Base-by-base conservation (phyloP, 2,888 invertebrate genomes). In the Mesochorus sp. region DNA sequence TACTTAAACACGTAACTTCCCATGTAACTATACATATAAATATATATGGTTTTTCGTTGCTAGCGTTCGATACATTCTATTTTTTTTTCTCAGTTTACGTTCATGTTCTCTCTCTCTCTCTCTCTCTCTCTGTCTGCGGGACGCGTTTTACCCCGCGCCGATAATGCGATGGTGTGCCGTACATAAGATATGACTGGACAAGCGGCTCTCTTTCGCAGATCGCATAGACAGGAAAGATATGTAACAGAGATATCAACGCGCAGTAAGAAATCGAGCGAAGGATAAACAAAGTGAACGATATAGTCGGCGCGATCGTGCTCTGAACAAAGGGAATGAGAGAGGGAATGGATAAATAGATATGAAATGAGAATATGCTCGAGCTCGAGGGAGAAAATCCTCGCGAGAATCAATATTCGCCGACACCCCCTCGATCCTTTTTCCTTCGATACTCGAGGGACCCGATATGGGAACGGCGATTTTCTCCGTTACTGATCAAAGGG, bases 401-500 rank as follows among this genome's bases (percentile, higher is more conserved):
- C 57, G 47, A 57, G 78, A 78, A 73, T 73, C 78, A 78, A 78
- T 78, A 73, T 74, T 68, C 68, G 53, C 21, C 47, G 12, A 64
- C 62, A 5, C 14, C 53, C n/a, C 73, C 62, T 37, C 34, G 70
- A 67, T 62, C 57, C 47, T 24, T 21, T 62, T 44, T 12, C 31
- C 24, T 19, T 70, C 72, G 47, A 37, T 81, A n/a, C 88, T 84
- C 88, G 47, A 37, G 88, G 85, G 86, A 87, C 78, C 49, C 81
- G 19, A 24, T n/a, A 26, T 10, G 80, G 82, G 82, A 83, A 85
- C 82, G 84, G 80, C 88, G 83, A 89, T 89, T 89, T 90, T 86
- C 87, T 84, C 84, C 84, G 84, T 83, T 85, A 81, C 83, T 85
- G 89, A 89, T 89, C 90, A 90, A 90, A 89, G 87, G 83, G 81